Evolutionary conservation across 2,888 invertebrate species (phyloP).

Genomic region (Lumbricus terrestris): DNA sequence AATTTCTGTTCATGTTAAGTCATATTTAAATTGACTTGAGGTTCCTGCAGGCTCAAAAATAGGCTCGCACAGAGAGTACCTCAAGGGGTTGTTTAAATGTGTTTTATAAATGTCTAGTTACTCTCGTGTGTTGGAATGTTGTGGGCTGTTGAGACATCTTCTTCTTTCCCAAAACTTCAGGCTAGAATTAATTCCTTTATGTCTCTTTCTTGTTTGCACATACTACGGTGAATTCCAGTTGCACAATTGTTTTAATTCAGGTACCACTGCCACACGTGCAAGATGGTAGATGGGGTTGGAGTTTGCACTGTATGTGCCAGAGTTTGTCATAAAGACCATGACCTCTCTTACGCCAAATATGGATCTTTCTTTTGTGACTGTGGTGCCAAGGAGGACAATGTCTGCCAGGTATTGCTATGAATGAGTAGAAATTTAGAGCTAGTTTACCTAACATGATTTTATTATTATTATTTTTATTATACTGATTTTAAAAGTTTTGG

Average conservation of each 20-base stretch:
- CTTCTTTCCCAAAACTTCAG: no score
- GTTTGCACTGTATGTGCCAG: slow-evolving; percentile 96
- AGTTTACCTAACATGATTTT: neutral
- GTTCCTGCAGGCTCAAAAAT: no score
- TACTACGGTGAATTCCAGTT: neutral
- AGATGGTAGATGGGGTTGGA: slow-evolving; percentile 96
- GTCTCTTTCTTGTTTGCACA: neutral
- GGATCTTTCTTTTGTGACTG: slow-evolving; percentile 99
- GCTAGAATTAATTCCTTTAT: no score
- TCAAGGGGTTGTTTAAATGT: no score
- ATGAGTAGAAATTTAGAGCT: neutral
- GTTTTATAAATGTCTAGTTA: no score
- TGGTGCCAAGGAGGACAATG: slow-evolving; percentile 79
- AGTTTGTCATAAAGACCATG: slow-evolving; percentile 94
- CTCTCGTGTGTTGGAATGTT: no score
- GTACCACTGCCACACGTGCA: slow-evolving; percentile 99
- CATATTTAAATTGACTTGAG: no score
- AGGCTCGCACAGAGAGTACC: no score
- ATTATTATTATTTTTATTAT: no score
- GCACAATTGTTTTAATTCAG: slow-evolving; percentile 58
- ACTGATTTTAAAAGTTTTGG: neutral
- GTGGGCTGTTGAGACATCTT: no score
- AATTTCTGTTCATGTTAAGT: no score
- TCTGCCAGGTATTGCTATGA: slow-evolving; percentile 51
- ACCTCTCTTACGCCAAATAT: slow-evolving; percentile 91